phyloP scores from a whole-genome alignment of 2,888 invertebrate genomes.

The Acronicta leporina region DNA sequence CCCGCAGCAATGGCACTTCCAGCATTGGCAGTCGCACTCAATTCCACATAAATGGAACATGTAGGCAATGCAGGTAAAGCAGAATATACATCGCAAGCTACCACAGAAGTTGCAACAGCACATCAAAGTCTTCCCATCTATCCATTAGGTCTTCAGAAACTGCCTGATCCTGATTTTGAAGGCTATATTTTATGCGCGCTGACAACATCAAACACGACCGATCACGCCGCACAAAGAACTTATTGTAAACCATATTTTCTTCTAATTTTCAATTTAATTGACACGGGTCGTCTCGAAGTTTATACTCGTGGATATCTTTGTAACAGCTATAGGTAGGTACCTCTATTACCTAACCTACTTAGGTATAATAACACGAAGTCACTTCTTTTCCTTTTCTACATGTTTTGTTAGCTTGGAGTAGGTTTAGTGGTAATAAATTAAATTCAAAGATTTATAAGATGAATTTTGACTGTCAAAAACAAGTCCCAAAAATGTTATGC shows the following conservation, averaged over 20 bases:
- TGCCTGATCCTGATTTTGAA: background rate
- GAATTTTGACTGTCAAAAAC: too few species aligned
- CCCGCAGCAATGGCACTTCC: slow-evolving; percentile 37
- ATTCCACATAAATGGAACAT: slow-evolving; percentile 40
- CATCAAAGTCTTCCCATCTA: slow-evolving; percentile 48
- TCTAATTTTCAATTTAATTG: too few species aligned
- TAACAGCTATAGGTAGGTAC: too few species aligned
- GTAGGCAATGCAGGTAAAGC: slow-evolving; percentile 44
- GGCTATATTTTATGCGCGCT: background rate
- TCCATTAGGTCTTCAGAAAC: background rate
- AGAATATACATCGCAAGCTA: slow-evolving; percentile 59
- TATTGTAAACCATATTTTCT: background rate
- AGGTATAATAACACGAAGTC: too few species aligned
- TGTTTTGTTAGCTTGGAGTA: too few species aligned
- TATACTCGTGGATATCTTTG: too few species aligned
- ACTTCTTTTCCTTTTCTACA: too few species aligned
- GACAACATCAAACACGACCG: background rate
- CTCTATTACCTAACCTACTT: too few species aligned
- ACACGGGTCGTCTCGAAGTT: background rate
- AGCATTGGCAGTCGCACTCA: slow-evolving; percentile 46
- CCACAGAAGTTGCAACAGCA: slow-evolving; percentile 71
- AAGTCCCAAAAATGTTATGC: too few species aligned
- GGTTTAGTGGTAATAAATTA: too few species aligned
- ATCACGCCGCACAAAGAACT: background rate
- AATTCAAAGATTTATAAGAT: too few species aligned